These are phyloP conservation scores for Coryphaenoides rupestris DNA, from an alignment of 2,113 vertebrate genomes.

Conservation along the genomic window DNA sequence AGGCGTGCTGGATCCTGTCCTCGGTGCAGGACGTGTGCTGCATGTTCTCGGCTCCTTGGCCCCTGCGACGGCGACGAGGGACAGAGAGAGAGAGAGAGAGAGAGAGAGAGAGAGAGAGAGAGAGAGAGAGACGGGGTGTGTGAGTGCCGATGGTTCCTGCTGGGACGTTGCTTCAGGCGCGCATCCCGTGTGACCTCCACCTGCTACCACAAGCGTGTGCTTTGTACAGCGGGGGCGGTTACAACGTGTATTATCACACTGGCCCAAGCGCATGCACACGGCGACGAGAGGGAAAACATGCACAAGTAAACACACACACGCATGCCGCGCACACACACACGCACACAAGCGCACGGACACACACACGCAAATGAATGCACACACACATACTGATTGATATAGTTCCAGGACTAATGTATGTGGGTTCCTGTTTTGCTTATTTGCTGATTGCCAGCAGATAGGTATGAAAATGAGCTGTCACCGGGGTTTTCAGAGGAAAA, in stretches of 20 bases:
- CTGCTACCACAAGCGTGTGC: no score
- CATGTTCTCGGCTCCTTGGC: constrained; percentile 86
- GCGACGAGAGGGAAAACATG: no score
- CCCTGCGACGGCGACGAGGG: constrained; percentile 32
- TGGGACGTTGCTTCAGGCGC: no score
- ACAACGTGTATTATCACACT: no score
- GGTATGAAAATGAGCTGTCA: background rate
- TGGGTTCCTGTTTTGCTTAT: background rate
- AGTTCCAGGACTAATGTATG: background rate
- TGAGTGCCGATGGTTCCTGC: background rate
- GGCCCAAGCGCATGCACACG: no score
- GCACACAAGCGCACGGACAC: background rate
- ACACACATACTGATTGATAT: background rate
- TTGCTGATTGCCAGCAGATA: background rate
- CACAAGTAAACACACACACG: no score
- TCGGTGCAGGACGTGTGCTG: constrained; percentile 96
- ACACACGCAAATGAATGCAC: background rate
- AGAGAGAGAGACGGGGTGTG: no score
- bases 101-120: background rate
- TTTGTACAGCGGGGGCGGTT: no score
- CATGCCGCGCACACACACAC: no score
- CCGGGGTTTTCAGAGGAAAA: background rate
- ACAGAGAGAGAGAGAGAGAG: background rate
- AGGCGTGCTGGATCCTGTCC: constrained; percentile 94
- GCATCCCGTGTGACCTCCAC: no score